Percentiles rank a stretch among this genome's conserved stretches.
phyloP scores from a whole-genome alignment of 35 echinoderm and acorn worm genomes.

The Amphiura filiformis region DNA sequence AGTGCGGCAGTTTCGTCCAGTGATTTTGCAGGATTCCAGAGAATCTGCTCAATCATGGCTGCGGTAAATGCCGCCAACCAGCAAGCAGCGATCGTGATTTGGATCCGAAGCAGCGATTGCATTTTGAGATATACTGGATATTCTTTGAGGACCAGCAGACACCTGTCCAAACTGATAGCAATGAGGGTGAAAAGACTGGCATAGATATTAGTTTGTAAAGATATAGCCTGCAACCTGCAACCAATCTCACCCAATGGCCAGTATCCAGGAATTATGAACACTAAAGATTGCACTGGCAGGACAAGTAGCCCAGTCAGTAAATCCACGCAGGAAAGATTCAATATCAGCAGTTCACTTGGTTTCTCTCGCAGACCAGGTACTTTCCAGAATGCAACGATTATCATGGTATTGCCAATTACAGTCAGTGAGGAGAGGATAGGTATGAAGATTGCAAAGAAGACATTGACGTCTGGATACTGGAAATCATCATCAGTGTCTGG shows the following conservation, averaged over 20 bases:
- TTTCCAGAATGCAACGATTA: background rate
- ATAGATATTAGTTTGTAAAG: background rate
- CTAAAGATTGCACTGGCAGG: background rate
- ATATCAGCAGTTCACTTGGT: conserved; percentile 24
- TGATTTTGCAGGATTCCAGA: background rate
- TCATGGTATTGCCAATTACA: background rate
- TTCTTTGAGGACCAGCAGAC: conserved; percentile 19
- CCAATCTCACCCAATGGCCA: conserved; percentile 17
- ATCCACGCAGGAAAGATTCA: conserved; percentile 17
- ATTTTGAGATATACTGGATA: conserved; percentile 25
- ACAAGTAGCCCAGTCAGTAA: background rate
- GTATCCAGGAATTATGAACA: conserved; percentile 6
- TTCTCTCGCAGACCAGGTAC: background rate
- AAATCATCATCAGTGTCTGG: too few species aligned
- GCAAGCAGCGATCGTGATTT: background rate
- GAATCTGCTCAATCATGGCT: background rate
- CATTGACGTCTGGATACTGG: background rate
- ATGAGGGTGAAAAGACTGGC: conserved; percentile 12
- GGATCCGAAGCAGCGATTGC: background rate
- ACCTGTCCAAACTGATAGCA: conserved; percentile 19
- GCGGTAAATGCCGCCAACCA: background rate
- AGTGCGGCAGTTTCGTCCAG: background rate
- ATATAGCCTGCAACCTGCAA: background rate
- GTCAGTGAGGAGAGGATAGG: background rate
- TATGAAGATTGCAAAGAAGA: background rate